phyloP scores from a whole-genome alignment of 2,888 invertebrate genomes.

The Tridacna gigas region DNA sequence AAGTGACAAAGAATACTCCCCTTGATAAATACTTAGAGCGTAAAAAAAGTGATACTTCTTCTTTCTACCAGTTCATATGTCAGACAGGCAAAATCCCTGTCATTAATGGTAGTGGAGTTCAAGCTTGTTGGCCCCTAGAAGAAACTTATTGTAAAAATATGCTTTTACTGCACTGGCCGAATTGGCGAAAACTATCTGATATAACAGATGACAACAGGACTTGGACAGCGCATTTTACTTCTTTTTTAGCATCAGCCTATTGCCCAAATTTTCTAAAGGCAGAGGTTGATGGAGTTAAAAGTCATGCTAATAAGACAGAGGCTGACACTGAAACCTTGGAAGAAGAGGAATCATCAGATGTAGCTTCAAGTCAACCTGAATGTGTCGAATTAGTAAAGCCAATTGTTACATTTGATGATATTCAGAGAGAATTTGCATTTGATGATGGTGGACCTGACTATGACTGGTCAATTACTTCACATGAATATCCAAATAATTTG shows the following conservation, averaged over 20 bases:
- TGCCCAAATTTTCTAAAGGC: too few relatives aligned
- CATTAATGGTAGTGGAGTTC: not conserved
- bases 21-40: conserved; percentile 58
- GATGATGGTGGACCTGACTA: conserved; percentile 13
- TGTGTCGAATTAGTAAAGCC: conserved; percentile 28
- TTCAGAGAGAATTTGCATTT: not conserved
- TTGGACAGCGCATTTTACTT: not conserved
- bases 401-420: conserved; percentile 5
- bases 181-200: too few relatives aligned
- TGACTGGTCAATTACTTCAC: not conserved
- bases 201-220: too few relatives aligned
- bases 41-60: not conserved
- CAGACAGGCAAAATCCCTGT: conserved; percentile 1
- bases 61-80: not conserved
- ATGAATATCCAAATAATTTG: not conserved
- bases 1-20: conserved; percentile 47
- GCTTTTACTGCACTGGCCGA: conserved; percentile 12
- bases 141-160: too few relatives aligned
- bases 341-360: not conserved
- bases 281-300: not conserved
- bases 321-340: not conserved
- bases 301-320: not conserved
- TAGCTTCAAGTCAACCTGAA: conserved; percentile 25
- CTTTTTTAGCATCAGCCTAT: not conserved
- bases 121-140: not conserved